Conservation (phyloP, 2,888 invertebrate genomes). For the Empis livida region DNA sequence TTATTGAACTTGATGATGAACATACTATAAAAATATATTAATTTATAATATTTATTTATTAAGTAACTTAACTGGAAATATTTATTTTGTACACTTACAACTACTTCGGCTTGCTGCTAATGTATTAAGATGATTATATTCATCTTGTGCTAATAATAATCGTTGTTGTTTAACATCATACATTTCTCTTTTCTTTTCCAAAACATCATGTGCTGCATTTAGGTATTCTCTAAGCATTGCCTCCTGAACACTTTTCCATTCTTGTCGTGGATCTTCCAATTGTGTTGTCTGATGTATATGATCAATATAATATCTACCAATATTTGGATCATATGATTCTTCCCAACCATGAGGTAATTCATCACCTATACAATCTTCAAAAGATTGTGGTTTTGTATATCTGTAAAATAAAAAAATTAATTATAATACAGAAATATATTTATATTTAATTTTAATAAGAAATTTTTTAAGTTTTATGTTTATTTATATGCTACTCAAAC, state of each 20-base stretch:
- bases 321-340: constrained; percentile 84
- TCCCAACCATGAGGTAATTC: constrained; percentile 97
- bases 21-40: constrained; percentile 51
- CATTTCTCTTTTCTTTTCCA: constrained; percentile 95
- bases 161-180: constrained; percentile 92
- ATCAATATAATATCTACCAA: constrained; percentile 93
- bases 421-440: not conserved
- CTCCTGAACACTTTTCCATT: constrained; percentile 95
- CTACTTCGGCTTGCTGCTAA: constrained; percentile 83
- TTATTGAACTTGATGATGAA: constrained; percentile 75
- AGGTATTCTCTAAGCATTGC: constrained; percentile 94
- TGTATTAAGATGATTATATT: constrained; percentile 86
- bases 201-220: constrained; percentile 86
- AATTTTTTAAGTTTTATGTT: too few species aligned
- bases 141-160: constrained; percentile 85
- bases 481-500: too few species aligned
- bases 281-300: constrained; percentile 93
- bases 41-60: not conserved
- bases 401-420: constrained; percentile 57
- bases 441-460: not conserved
- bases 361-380: constrained; percentile 96
- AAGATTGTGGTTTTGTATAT: constrained; percentile 91
- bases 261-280: constrained; percentile 89
- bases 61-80: not conserved
- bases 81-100: constrained; percentile 47